Evolutionary conservation across 2,113 vertebrate genomes (phyloP), one percentile per base, ranked within the genome.

Genomic region (Neotoma lepida): DNA sequence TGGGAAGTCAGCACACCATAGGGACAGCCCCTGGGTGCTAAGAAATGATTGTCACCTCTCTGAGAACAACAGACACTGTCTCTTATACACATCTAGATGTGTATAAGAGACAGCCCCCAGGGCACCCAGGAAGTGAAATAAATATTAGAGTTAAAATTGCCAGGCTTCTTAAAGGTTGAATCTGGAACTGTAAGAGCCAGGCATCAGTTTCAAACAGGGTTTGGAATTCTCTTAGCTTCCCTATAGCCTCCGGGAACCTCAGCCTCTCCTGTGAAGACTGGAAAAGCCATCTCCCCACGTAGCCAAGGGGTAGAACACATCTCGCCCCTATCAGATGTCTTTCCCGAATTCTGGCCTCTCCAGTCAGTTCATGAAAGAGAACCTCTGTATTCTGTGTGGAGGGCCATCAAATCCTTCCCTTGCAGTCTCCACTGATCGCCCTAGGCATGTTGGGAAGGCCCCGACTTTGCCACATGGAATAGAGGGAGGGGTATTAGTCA

Each of bases 151-250:
- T 93, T 85, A 80, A 90, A 88, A 35, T 68, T 24, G 90, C 68
- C 71, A 66, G 24, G 86, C 68, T 95, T 94, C 68, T 76, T 91
- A 77, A 90, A 94, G 54, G 88, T 58, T 88, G 73, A n/a, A 28
- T 41, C 68, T 82, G 46, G 58, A 63, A 82, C 80, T 49, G 6
- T 63, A 63, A 85, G 76, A 91, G 66, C 58, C 9, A 63, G 66
- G 33, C 28, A 70, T 88, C 0, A 17, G 86, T 95, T 46, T 35
- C 84, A 71, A 73, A 87, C 70, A 82, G 3, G 1, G 51, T 26
- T 28, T 4, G 6, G 56, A 61, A 54, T 89, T 88, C 84, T 82
- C 73, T 64, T 49, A 78, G 17, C 91, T 91, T 93, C 58, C 68
- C 73, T 24, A 18, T 0, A 39, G 24, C 58, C 70, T 46, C 74